Conservation (phyloP, 2,113 vertebrate species). For the Sapayoa aenigma region DNA sequence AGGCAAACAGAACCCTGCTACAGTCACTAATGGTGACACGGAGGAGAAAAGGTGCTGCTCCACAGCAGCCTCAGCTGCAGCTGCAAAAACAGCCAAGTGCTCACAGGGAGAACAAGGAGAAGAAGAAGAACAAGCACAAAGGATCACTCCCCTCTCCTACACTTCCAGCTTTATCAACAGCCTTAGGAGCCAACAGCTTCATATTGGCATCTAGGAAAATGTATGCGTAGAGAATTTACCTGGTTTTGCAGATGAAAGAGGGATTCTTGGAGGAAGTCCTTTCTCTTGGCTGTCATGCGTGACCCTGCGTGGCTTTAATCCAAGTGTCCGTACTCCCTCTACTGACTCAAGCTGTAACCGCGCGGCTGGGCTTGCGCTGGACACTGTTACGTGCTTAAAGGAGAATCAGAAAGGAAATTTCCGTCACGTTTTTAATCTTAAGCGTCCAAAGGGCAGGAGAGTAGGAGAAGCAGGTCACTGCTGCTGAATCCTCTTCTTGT, state of each 20-base stretch:
- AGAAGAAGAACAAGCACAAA: not conserved
- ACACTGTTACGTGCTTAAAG: not conserved
- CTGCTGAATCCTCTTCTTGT: not conserved
- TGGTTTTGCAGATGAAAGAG: not conserved
- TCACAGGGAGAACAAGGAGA: not conserved
- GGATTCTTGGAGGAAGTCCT: not conserved
- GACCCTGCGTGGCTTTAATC: not conserved
- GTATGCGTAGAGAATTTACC: not conserved
- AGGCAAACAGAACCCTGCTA: not conserved
- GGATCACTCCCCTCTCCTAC: not conserved
- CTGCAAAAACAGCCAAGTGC: not conserved
- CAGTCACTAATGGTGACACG: not conserved
- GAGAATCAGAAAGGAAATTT: not conserved
- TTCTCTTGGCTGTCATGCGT: not conserved
- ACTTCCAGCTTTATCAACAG: not conserved
- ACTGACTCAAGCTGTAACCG: constrained; percentile 26
- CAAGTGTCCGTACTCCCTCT: constrained; percentile 42
- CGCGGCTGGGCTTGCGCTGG: not conserved
- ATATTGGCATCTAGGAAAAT: not conserved
- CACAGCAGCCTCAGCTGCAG: not conserved
- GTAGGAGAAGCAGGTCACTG: not conserved
- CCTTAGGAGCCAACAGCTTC: not conserved
- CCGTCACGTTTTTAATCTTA: not conserved
- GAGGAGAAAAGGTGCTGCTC: not conserved
- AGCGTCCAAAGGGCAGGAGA: not conserved